Base-by-base conservation (phyloP, 2,888 invertebrate species). In the Malthinus flaveolus region DNA sequence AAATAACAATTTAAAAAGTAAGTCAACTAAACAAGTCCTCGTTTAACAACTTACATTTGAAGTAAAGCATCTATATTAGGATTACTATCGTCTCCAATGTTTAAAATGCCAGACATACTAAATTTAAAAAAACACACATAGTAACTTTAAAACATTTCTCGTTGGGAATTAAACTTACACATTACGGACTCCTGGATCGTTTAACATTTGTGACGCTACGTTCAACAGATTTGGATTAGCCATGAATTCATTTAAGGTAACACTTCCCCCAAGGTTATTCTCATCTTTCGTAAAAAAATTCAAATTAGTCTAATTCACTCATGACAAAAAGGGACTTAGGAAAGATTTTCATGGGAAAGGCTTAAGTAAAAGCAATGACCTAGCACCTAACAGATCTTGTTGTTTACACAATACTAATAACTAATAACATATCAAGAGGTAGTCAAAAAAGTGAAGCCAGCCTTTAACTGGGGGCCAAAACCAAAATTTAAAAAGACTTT, bases 151-250 rank as follows among this genome's bases (percentile, higher is more conserved):
- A 42, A 45, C 15, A 42, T 32, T 10, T 47, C 12, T 7, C 15
- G 9, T 4, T 4, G 0, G 3, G 13, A 42, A 42, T 2, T 15
- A n/a, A 42, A 71, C 75, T 72, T 75, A 79, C 76, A 92, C 83
- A 72, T 88, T 87, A 73, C 90, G 89, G 85, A 95, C 90, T 65
- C 85, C 85, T 9, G 93, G 93, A 79, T 94, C 90, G n/a, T 85
- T 82, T 67, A 94, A 83, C 87, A 95, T 88, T 73, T 90, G 89
- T 5, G 88, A 86, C 3, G 93, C 93, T 88, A 94, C 91, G 69
- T 87, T 89, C 76, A 94, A 84, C 61, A 96, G 81, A 10, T 88
- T 86, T 3, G 94, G 93, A 77, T 94, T 93, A 71, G 85, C 89
- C 54, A 95, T 81, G 56, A 95, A 78, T 3, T 86, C 83, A 10